Evolutionary conservation across 2,888 invertebrate genomes (phyloP).

Genomic region (Philonicus albiceps): DNA sequence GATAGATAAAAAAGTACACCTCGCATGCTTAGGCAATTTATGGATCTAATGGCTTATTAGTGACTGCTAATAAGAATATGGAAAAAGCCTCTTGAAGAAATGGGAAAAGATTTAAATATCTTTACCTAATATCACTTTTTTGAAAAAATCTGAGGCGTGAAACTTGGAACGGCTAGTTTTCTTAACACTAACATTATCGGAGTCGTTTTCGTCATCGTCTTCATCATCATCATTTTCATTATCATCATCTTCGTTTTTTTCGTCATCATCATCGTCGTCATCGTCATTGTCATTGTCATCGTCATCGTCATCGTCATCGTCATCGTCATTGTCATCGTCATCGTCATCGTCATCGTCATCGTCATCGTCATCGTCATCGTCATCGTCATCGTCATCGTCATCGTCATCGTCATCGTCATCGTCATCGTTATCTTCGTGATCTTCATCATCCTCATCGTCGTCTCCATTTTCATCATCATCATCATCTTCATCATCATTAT

Average conservation of each 20-base stretch:
- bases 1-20: background rate
- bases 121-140: constrained; percentile 63
- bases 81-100: constrained; percentile 49
- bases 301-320: constrained; percentile 54
- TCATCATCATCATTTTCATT: constrained; percentile 62
- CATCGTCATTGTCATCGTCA: constrained; percentile 54
- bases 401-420: constrained; percentile 57
- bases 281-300: constrained; percentile 60
- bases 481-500: constrained; percentile 61
- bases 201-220: constrained; percentile 60
- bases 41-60: constrained; percentile 10
- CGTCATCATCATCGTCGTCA: constrained; percentile 57
- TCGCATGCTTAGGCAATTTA: constrained; percentile 4
- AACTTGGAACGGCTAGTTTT: constrained; percentile 54
- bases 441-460: constrained; percentile 61
- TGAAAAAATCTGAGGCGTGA: constrained; percentile 55
- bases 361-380: constrained; percentile 63
- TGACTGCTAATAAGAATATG: constrained; percentile 16
- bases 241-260: constrained; percentile 59
- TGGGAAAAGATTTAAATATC: constrained; percentile 52
- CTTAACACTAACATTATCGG: constrained; percentile 56
- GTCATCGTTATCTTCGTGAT: constrained; percentile 63
- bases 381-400: constrained; percentile 61
- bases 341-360: constrained; percentile 62
- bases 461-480: constrained; percentile 58